Base-by-base conservation (phyloP, 2,888 invertebrate species). In the Lasioglossum leucozonium region DNA sequence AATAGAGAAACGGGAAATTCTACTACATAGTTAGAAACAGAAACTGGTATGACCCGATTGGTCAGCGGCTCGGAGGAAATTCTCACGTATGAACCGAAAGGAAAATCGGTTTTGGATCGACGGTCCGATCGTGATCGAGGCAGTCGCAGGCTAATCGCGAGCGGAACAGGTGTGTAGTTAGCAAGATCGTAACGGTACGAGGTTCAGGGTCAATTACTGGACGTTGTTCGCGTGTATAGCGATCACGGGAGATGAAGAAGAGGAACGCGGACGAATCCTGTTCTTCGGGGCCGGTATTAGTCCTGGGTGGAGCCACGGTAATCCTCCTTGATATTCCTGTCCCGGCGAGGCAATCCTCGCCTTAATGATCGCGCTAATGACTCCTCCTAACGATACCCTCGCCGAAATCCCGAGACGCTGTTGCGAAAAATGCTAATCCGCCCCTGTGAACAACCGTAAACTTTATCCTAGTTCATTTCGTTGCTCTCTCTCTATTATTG, bases 131-230 rank as follows among this genome's bases (percentile, higher is more conserved):
- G 34, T 80, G 75, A 72, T 76, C 76, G 62, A 58, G 26, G 58
- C 26, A 58, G 58, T 51, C 22, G 72, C 22, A n/a, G 11, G 30
- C 75, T 86, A 86, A 86, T 84, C 84, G 76, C 86, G 77, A 47
- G 34, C 72, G 62, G 26, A 74, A 72, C 86, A 86, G 86, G 86
- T 86, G 85, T 78, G 81, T 78, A 76, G 78, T 83, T 85, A 77
- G 75, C 67, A 62, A 78, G 86, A 86, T 84, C 42, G 72, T 86
- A 86, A 87, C 84, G 87, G 82, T 84, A 84, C 84, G 78, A 84
- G 85, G 87, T 87, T 87, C 87, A 84, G 87, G 87, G 87, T 87
- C 86, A 84, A 87, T 86, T 84, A 79, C 84, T 81, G 81, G 84
- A 86, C 86, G 84, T 82, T 84, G 77, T 81, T 81, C 77, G 86